Conservation (phyloP, 1,140 invertebrate genomes). For the Adelges cooleyi region DNA sequence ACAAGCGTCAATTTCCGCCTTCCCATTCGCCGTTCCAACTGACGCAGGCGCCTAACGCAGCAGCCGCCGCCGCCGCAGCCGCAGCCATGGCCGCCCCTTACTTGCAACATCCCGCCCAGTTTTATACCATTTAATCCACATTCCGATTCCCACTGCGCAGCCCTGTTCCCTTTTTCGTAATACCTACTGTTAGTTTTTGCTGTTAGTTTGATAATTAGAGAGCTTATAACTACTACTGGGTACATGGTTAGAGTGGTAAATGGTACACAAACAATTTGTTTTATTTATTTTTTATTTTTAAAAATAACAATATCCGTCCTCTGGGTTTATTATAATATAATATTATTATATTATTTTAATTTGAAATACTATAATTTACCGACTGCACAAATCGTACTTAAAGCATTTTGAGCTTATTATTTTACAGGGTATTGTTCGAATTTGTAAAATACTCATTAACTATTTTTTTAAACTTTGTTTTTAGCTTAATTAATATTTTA, state of each 20-base stretch:
- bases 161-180: neutral
- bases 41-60: constrained; percentile 8
- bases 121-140: constrained; percentile 17
- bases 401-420: constrained; percentile 6
- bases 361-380: neutral
- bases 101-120: constrained; percentile 10
- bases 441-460: constrained; percentile 4
- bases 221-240: constrained; percentile 27
- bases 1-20: constrained; percentile 6
- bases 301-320: constrained; percentile 20
- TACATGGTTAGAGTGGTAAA: constrained; percentile 23
- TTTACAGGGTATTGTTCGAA: constrained; percentile 22
- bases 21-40: neutral
- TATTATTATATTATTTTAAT: too few species aligned
- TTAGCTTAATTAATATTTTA: constrained; percentile 10
- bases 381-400: constrained; percentile 24
- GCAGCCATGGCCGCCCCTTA: constrained; percentile 26
- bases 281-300: constrained; percentile 7
- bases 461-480: constrained; percentile 1
- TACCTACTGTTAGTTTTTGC: neutral
- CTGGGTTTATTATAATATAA: neutral
- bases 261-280: constrained; percentile 13
- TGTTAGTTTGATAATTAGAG: constrained; percentile 25
- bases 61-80: constrained; percentile 24
- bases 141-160: neutral